These are phyloP conservation scores for Ctenopoma kingsleyae DNA, from an alignment of 2,797 vertebrate genomes.

Conservation along the genomic window DNA sequence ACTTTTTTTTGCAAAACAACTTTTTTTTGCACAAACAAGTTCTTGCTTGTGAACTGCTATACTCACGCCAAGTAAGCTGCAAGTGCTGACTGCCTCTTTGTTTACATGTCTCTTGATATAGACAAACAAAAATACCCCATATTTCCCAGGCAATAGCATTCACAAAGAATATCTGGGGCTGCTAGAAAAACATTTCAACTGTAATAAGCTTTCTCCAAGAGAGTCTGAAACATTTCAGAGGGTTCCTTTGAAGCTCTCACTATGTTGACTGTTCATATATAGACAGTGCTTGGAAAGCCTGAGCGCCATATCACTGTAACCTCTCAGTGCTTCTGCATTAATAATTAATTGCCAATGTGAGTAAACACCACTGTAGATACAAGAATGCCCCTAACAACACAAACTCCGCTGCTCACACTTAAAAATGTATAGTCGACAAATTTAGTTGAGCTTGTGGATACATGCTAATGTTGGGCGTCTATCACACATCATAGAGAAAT, in stretches of 20 bases:
- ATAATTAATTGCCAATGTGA: slow-evolving; percentile 84
- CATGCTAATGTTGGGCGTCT: slow-evolving; percentile 51
- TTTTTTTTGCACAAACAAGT: slow-evolving; percentile 61
- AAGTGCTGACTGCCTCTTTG: slow-evolving; percentile 81
- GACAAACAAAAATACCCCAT: slow-evolving; percentile 81
- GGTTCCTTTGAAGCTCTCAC: slow-evolving; percentile 81
- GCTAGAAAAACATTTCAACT: slow-evolving; percentile 82
- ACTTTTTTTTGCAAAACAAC: slow-evolving; percentile 43
- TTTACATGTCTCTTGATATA: slow-evolving; percentile 80
- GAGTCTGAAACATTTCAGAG: slow-evolving; percentile 79
- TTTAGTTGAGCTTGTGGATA: slow-evolving; percentile 46
- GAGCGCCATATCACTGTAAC: slow-evolving; percentile 80
- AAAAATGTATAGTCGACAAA: slow-evolving; percentile 64
- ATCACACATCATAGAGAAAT: slow-evolving; percentile 28
- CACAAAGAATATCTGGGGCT: slow-evolving; percentile 83
- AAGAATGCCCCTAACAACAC: slow-evolving; percentile 80
- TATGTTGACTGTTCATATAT: slow-evolving; percentile 80
- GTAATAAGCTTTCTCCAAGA: slow-evolving; percentile 84
- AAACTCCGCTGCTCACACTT: slow-evolving; percentile 70
- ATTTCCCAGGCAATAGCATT: slow-evolving; percentile 77
- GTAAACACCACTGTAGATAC: slow-evolving; percentile 84
- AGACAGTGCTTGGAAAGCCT: slow-evolving; percentile 81
- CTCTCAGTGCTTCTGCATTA: slow-evolving; percentile 83
- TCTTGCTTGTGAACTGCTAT: slow-evolving; percentile 71
- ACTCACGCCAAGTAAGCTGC: slow-evolving; percentile 70